phyloP scores from a whole-genome alignment of 2,888 invertebrate genomes.

The Drosophila pegasa region DNA sequence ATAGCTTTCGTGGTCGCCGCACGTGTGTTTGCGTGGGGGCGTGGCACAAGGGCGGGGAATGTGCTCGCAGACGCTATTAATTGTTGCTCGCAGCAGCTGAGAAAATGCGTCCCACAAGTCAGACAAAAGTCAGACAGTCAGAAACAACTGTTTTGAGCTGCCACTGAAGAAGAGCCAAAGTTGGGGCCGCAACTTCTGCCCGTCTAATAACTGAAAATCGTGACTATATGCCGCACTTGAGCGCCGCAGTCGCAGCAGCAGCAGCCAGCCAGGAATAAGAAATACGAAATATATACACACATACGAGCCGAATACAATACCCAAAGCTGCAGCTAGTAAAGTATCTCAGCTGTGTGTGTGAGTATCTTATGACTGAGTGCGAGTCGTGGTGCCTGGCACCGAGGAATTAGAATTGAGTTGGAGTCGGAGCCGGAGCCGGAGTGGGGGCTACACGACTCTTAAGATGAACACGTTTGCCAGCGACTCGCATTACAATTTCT shows the following conservation, averaged over 20 bases:
- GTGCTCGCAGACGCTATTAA: conserved; percentile 74
- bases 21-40: conserved; percentile 41
- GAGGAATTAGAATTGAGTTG: conserved; percentile 6
- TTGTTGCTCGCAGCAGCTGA: conserved; percentile 73
- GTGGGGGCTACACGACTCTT: conserved; percentile 60
- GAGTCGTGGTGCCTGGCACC: conserved; percentile 17
- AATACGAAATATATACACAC: conserved; percentile 38
- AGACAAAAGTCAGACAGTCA: conserved; percentile 27
- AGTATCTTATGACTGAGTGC: conserved; percentile 46
- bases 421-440: neutral
- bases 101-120: conserved; percentile 72
- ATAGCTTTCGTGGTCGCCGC: conserved; percentile 56
- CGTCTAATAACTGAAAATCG: conserved; percentile 78
- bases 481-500: conserved; percentile 79
- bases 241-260: conserved; percentile 38
- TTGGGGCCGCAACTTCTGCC: conserved; percentile 57
- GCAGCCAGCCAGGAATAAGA: conserved; percentile 30
- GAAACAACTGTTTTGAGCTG: conserved; percentile 48
- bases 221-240: conserved; percentile 78
- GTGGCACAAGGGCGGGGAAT: conserved; percentile 9
- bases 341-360: conserved; percentile 37
- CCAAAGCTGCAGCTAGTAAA: conserved; percentile 35
- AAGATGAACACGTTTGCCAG: conserved; percentile 73
- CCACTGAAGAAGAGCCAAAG: conserved; percentile 37
- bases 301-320: conserved; percentile 38